These are phyloP conservation scores for Bombus cullumanus DNA, from an alignment of 1,140 invertebrate species.

Conservation along the genomic window DNA sequence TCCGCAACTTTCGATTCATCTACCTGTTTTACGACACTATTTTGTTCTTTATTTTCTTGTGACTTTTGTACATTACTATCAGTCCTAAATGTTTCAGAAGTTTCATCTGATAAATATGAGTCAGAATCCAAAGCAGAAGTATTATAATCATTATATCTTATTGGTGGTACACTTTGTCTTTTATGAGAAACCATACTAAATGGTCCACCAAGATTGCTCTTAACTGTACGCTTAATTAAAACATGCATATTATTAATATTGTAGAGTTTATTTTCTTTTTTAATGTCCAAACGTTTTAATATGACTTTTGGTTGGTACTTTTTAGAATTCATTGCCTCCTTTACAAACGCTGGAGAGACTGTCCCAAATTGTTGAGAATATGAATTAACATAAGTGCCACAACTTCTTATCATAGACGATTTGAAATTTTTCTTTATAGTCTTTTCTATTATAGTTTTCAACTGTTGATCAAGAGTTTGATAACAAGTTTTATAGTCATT, in stretches of 20 bases:
- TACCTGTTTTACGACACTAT: background rate
- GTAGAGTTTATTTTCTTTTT: slow-evolving; percentile 57
- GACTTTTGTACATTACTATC: slow-evolving; percentile 6
- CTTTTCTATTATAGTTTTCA: slow-evolving; percentile 77
- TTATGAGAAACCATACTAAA: slow-evolving; percentile 60
- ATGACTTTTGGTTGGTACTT: slow-evolving; percentile 77
- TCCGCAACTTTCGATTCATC: background rate
- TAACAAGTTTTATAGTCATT: slow-evolving; percentile 56
- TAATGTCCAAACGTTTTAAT: slow-evolving; percentile 69
- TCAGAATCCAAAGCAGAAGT: slow-evolving; percentile 56
- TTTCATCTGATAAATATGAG: slow-evolving; percentile 31
- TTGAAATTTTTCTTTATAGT: slow-evolving; percentile 78
- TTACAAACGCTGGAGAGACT: slow-evolving; percentile 68
- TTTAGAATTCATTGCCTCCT: slow-evolving; percentile 69
- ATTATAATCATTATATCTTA: slow-evolving; percentile 69
- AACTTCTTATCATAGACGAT: slow-evolving; percentile 49
- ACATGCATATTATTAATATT: slow-evolving; percentile 63
- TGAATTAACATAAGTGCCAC: background rate
- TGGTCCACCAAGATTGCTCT: slow-evolving; percentile 25
- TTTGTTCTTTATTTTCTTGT: background rate
- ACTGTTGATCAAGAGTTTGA: slow-evolving; percentile 71
- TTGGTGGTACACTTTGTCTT: slow-evolving; percentile 62
- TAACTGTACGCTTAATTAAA: slow-evolving; percentile 27
- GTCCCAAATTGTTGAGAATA: slow-evolving; percentile 30
- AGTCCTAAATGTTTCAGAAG: background rate